A percentile compares a stretch with the other conserved stretches of the same genome.
Evolutionary conservation across 2,888 invertebrate species (phyloP).

Genomic region (Cataglyphis albicans): DNA sequence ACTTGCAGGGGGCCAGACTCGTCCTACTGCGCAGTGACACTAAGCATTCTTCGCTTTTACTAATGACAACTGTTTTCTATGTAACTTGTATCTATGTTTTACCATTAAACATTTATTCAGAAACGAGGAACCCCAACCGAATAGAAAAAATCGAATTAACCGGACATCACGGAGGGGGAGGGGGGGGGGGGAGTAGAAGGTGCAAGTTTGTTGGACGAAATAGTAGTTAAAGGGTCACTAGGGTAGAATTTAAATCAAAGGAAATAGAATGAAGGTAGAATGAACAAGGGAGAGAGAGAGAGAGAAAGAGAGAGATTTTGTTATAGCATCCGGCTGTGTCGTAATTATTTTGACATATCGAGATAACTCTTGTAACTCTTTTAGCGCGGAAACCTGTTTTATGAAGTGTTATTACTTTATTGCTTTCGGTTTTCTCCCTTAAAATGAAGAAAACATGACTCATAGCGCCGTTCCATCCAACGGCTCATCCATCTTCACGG

Average conservation of each 20-base stretch:
- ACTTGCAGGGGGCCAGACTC: constrained; percentile 49
- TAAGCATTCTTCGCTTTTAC: constrained; percentile 37
- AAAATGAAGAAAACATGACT: background rate
- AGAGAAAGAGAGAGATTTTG: background rate
- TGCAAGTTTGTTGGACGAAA: constrained; percentile 7
- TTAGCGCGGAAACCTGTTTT: background rate
- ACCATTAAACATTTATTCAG: background rate
- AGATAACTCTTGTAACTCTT: background rate
- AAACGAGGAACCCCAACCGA: background rate
- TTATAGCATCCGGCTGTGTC: background rate
- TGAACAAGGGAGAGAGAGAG: background rate
- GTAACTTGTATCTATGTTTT: background rate
- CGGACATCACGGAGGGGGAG: too few species aligned
- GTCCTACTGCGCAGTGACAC: constrained; percentile 72
- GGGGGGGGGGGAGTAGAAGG: too few species aligned
- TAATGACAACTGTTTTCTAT: background rate
- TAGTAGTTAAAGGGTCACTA: constrained; percentile 16
- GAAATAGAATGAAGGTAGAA: background rate
- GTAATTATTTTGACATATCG: background rate
- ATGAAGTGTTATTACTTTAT: background rate
- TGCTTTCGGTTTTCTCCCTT: background rate
- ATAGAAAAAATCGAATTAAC: background rate
- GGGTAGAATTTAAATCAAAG: constrained; percentile 3
- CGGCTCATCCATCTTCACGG: background rate
- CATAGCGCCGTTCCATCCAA: background rate